phyloP scores from a whole-genome alignment of 1,140 invertebrate species.

The Tachypleus tridentatus region DNA sequence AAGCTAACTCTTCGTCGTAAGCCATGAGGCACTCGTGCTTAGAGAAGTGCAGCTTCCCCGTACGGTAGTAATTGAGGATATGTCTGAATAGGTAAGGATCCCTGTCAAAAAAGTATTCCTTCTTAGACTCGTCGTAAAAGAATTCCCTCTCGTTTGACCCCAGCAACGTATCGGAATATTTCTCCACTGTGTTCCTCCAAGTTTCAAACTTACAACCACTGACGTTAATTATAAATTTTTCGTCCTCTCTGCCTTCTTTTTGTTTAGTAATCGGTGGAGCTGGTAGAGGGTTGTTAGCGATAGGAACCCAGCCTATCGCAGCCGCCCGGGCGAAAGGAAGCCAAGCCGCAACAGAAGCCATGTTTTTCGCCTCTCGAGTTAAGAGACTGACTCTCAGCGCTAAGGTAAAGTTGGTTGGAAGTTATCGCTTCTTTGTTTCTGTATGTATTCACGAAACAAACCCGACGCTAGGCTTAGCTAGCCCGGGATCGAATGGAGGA shows the following conservation, averaged over 20 bases:
- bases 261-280: constrained; percentile 70
- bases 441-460: no score
- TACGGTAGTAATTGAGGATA: constrained; percentile 97
- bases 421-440: no score
- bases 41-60: constrained; percentile 96
- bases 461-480: no score
- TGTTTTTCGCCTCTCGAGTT: constrained; percentile 31
- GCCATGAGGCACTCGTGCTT: constrained; percentile 98
- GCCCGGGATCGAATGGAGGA: no score
- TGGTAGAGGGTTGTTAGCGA: constrained; percentile 77
- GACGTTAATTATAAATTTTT: constrained; percentile 75
- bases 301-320: constrained; percentile 78
- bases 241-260: constrained; percentile 64
- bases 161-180: constrained; percentile 97
- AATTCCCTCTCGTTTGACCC: constrained; percentile 98
- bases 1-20: constrained; percentile 97
- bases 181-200: constrained; percentile 97
- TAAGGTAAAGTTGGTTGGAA: no score
- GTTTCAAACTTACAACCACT: constrained; percentile 89
- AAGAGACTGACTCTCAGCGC: no score
- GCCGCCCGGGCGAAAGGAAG: constrained; percentile 97
- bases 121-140: constrained; percentile 96
- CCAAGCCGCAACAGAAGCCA: constrained; percentile 99
- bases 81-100: constrained; percentile 98
- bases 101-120: constrained; percentile 98